Evolutionary conservation across 1,140 invertebrate genomes (phyloP), one percentile per base, ranked within the genome.

Genomic region (Nebria ingens): DNA sequence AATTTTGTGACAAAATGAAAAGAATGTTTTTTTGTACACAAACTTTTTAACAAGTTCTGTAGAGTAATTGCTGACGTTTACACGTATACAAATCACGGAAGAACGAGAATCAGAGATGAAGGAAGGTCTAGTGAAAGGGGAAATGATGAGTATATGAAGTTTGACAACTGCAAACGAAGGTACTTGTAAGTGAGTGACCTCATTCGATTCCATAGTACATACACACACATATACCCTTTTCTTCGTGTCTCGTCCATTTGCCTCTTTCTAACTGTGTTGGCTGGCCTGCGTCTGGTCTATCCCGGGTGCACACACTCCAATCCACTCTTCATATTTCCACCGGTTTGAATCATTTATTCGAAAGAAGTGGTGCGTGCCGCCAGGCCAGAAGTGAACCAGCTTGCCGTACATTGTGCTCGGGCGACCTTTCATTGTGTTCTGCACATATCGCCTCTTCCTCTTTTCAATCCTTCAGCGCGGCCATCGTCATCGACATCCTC

Each of bases 341-440:
- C 9, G 40, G 40, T 45, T 45, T 45, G 40, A 45, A 45, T 45
- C 40, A 45, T 45, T 45, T 45, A 45, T 45, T 45, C 40, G 40
- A 45, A 45, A 45, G 40, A 45, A 45, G 40, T 45, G 40, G 40
- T 45, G 40, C 40, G 40, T 45, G 40, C 40, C 17, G 15, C 9
- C 6, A 45, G 40, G n/a, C n/a, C 40, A 45, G 40, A 45, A 45
- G 40, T 17, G 40, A 45, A 45, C 40, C 40, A 45, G 40, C 40
- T 45, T 45, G 40, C 6, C 40, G 9, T 45, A 45, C 40, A 45
- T 45, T 45, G 40, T 45, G 4, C 40, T 9, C 40, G 3, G 40
- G 40, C 6, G 9, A 9, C 15, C 40, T 45, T 45, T 17, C 40
- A 45, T 45, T 45, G 40, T 45, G 15, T 45, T 6, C 9, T 11